Conservation (phyloP, 2,888 invertebrate genomes). For the Agrotis clavis region DNA sequence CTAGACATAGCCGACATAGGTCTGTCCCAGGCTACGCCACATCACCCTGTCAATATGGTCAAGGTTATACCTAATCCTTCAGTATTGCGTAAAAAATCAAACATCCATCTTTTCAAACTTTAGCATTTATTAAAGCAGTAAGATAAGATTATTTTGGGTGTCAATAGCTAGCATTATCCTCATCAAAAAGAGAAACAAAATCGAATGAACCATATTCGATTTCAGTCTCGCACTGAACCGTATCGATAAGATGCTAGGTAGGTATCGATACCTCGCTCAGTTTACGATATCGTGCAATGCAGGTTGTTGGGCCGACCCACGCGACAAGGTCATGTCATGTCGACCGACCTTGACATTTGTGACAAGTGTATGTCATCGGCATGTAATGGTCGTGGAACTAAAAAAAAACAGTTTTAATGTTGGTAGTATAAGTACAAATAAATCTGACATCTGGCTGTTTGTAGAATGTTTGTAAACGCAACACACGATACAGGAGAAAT, state of each 20-base stretch:
- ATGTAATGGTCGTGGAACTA: constrained; percentile 4
- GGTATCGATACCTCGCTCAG: constrained; percentile 55
- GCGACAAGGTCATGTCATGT: constrained; percentile 53
- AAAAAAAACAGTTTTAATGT: neutral
- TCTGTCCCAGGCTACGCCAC: too few relatives aligned
- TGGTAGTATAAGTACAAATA: neutral
- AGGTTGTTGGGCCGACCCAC: constrained; percentile 40
- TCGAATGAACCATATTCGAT: constrained; percentile 41
- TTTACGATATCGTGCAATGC: constrained; percentile 44
- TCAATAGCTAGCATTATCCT: too few relatives aligned
- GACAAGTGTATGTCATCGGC: neutral
- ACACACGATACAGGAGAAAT: too few relatives aligned
- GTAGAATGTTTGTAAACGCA: too few relatives aligned
- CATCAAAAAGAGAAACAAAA: constrained; percentile 4
- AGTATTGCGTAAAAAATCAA: neutral
- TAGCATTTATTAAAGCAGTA: too few relatives aligned
- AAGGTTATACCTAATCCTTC: too few relatives aligned
- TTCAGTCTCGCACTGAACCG: constrained; percentile 44
- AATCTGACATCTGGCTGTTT: too few relatives aligned
- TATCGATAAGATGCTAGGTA: constrained; percentile 37
- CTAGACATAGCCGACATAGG: too few relatives aligned
- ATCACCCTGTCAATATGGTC: too few relatives aligned
- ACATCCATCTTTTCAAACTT: too few relatives aligned
- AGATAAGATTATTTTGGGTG: too few relatives aligned
- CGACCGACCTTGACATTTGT: constrained; percentile 56